Evolutionary conservation across 2,888 invertebrate species (phyloP).

Genomic region (Agapostemon virescens): DNA sequence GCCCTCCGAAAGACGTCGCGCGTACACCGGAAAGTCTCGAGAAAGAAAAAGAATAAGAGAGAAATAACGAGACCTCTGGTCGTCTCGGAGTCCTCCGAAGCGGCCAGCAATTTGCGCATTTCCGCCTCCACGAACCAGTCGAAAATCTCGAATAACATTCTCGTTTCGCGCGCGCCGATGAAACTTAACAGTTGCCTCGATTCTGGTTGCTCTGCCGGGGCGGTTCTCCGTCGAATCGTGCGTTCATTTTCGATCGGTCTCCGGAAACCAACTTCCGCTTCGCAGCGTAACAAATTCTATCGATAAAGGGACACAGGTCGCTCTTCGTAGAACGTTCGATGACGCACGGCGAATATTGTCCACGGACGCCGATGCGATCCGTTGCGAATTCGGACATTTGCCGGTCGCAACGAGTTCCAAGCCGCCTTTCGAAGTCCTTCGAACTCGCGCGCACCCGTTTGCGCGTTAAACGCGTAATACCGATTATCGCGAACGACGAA

Average conservation of each 20-base stretch:
- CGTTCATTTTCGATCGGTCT: neutral
- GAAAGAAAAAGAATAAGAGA: neutral
- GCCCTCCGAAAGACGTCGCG: neutral
- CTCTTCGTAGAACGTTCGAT: too few relatives aligned
- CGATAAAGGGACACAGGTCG: neutral
- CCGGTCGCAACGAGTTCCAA: too few relatives aligned
- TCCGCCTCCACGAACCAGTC: neutral
- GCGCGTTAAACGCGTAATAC: too few relatives aligned
- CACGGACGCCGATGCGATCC: too few relatives aligned
- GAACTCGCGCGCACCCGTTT: too few relatives aligned
- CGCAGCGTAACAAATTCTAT: neutral
- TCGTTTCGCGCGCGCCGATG: neutral
- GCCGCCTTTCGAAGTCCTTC: too few relatives aligned
- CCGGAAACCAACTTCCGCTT: neutral
- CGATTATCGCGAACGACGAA: too few relatives aligned
- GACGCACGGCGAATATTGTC: too few relatives aligned
- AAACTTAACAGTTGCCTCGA: neutral
- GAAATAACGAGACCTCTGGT: neutral
- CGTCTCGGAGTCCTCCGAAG: neutral
- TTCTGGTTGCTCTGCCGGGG: neutral
- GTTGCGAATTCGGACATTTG: too few relatives aligned
- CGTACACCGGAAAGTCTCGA: neutral
- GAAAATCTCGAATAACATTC: neutral
- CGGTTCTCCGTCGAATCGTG: neutral
- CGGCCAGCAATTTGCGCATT: neutral